Evolutionary conservation across 2,888 invertebrate species (phyloP).

Genomic region (Vesta saturnalis): DNA sequence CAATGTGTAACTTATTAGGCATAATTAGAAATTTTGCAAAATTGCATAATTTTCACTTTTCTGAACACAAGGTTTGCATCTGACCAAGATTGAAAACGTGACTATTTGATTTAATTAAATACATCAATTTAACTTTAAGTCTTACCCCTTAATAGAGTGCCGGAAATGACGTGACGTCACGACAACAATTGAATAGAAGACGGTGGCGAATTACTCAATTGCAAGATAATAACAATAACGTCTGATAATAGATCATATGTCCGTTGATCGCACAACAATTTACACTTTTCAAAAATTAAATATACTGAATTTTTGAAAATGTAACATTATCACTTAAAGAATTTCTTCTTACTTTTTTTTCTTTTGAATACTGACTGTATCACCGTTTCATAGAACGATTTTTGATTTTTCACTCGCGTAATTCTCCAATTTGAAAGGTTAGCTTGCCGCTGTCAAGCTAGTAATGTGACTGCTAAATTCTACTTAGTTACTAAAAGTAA

Average conservation of each 20-base stretch:
- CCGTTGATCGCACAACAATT: slow-evolving; percentile 8
- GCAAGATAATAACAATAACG: slow-evolving; percentile 30
- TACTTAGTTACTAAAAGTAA: slow-evolving; percentile 34
- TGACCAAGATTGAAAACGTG: background rate
- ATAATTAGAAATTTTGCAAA: no score
- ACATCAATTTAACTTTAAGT: slow-evolving; percentile 30
- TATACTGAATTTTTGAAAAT: background rate
- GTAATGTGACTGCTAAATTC: slow-evolving; percentile 27
- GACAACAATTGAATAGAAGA: slow-evolving; percentile 43
- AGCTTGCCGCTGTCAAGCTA: background rate
- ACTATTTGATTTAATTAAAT: slow-evolving; percentile 26
- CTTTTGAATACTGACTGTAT: background rate
- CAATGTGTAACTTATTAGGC: no score
- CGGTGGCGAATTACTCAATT: slow-evolving; percentile 40
- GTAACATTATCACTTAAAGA: no score
- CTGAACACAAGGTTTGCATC: no score
- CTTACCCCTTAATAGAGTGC: slow-evolving; percentile 46
- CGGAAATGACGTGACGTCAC: slow-evolving; percentile 48
- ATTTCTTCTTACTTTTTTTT: no score
- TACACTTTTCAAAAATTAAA: background rate
- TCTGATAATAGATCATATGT: slow-evolving; percentile 30
- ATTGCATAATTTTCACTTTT: no score
- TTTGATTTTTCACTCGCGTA: no score
- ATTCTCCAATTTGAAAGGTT: background rate
- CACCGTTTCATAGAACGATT: no score